A percentile compares a stretch with the other conserved stretches of the same genome.
phyloP scores from a whole-genome alignment of 2,797 vertebrate genomes.

The Crocidura indochinensis region DNA sequence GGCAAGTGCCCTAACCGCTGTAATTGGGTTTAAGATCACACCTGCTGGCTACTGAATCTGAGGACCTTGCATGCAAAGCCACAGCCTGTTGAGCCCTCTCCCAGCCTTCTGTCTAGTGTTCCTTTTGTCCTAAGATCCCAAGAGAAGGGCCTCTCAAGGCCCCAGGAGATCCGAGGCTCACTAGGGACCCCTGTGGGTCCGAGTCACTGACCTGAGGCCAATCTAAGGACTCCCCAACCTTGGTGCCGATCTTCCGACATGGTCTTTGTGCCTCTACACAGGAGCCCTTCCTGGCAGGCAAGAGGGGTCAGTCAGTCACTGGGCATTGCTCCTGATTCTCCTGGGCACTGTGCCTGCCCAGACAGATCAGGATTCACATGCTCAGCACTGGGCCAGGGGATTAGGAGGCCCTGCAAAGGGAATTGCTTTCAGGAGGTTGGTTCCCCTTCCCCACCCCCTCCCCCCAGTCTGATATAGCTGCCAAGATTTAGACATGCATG shows the following conservation, averaged over 20 bases:
- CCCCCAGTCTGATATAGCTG: too few relatives aligned
- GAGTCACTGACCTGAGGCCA: background rate
- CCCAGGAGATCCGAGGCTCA: background rate
- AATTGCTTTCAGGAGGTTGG: slow-evolving; percentile 64
- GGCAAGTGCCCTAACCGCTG: too few relatives aligned
- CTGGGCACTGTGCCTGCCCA: slow-evolving; percentile 52
- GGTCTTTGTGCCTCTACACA: background rate
- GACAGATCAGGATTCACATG: slow-evolving; percentile 78
- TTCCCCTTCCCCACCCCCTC: background rate
- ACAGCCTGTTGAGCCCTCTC: too few relatives aligned
- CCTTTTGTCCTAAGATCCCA: slow-evolving; percentile 22
- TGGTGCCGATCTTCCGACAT: too few relatives aligned
- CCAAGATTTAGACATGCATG: too few relatives aligned
- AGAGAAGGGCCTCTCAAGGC: background rate
- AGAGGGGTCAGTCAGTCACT: background rate
- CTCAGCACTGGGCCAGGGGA: slow-evolving; percentile 60
- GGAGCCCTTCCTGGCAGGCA: background rate
- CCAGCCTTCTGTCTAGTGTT: background rate
- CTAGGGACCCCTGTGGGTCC: background rate
- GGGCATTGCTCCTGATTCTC: background rate
- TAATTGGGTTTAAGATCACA: too few relatives aligned
- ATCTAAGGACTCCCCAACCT: too few relatives aligned
- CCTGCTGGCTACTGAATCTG: too few relatives aligned
- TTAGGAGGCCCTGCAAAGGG: slow-evolving; percentile 78
- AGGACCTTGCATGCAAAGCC: too few relatives aligned